phyloP scores from a whole-genome alignment of 2,113 vertebrate species.

The Platysteira castanea region DNA sequence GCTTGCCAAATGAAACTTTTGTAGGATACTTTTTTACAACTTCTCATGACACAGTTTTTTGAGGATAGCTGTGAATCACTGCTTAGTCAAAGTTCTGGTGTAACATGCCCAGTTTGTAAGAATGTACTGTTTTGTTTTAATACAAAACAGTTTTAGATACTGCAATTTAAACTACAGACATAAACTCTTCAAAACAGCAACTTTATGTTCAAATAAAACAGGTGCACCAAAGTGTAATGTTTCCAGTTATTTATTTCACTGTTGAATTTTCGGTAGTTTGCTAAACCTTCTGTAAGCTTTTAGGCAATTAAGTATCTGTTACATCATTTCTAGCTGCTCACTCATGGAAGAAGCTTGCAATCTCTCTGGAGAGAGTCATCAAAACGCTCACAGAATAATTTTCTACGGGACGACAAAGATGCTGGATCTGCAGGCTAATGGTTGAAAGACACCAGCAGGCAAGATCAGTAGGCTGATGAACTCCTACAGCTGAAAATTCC shows the following conservation, averaged over 20 bases:
- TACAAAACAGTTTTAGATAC: not conserved
- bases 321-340: not conserved
- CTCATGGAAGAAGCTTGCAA: not conserved
- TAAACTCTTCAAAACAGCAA: not conserved
- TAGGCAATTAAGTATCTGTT: not conserved
- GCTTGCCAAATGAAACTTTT: constrained; percentile 28
- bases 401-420: fast-evolving
- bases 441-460: not conserved
- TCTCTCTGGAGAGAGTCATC: not conserved
- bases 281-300: not conserved
- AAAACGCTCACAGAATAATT: not conserved
- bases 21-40: not conserved
- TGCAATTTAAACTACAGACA: not conserved
- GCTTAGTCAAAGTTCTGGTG: not conserved
- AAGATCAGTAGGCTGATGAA: not conserved
- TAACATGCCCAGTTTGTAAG: not conserved
- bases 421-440: not conserved
- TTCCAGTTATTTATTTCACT: not conserved
- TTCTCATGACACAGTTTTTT: constrained; percentile 3
- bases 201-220: constrained; percentile 26
- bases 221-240: not conserved
- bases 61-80: not conserved
- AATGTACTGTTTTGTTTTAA: not conserved
- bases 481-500: not conserved
- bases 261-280: not conserved